These are phyloP conservation scores for Rugalucina vietnamica DNA, from an alignment of 2,888 invertebrate genomes.

Conservation along the genomic window DNA sequence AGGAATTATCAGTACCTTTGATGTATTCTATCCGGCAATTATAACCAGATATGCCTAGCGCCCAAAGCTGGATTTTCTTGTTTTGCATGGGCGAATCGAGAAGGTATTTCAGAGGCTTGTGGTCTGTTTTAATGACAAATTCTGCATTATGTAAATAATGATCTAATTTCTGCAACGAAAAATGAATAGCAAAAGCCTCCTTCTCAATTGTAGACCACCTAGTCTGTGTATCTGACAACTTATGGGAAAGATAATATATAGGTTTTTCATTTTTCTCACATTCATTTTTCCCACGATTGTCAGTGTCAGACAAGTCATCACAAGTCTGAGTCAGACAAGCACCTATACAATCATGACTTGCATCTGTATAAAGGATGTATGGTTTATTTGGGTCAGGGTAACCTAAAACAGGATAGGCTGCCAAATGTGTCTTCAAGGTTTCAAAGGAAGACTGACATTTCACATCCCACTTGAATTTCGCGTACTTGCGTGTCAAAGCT, in stretches of 20 bases:
- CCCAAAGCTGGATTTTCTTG: constrained; percentile 39
- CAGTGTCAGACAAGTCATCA: background rate
- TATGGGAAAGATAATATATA: constrained; percentile 15
- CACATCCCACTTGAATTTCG: constrained; percentile 4
- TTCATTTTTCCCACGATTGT: too few relatives aligned
- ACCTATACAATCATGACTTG: constrained; percentile 17
- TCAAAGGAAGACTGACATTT: constrained; percentile 25
- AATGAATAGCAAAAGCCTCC: constrained; percentile 26
- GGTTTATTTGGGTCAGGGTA: constrained; percentile 12
- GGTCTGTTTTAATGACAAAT: constrained; percentile 39
- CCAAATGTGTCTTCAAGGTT: constrained; percentile 6
- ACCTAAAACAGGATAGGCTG: background rate
- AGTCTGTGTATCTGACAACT: constrained; percentile 3
- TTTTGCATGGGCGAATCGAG: constrained; percentile 34
- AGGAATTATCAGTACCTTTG: constrained; percentile 18
- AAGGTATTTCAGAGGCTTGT: constrained; percentile 25
- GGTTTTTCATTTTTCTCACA: background rate
- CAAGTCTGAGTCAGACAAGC: constrained; percentile 10
- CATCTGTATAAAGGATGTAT: constrained; percentile 25
- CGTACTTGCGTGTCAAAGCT: constrained; percentile 25
- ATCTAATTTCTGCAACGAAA: constrained; percentile 25
- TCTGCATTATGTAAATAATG: constrained; percentile 30
- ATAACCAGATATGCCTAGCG: constrained; percentile 23
- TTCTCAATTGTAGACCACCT: constrained; percentile 17
- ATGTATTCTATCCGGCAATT: constrained; percentile 46